Evolutionary conservation across 2,113 vertebrate genomes (phyloP).

Genomic region (Aplodontia rufa): DNA sequence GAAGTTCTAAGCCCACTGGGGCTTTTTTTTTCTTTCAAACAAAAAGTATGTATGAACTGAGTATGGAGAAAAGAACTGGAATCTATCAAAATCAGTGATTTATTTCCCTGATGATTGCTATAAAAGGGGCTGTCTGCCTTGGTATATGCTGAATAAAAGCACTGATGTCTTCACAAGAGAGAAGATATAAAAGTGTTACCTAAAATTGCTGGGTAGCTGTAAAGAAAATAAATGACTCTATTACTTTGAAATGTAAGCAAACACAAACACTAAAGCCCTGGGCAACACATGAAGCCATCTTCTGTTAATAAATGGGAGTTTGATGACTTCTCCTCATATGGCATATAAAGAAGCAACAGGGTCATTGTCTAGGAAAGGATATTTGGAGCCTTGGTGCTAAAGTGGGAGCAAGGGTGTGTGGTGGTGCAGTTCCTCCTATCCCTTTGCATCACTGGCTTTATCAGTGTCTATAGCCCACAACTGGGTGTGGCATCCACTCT

Average conservation of each 20-base stretch:
- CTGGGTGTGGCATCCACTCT: not conserved
- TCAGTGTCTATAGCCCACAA: not conserved
- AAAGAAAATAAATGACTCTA: conserved; percentile 65
- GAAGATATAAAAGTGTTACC: conserved; percentile 61
- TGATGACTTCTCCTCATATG: conserved; percentile 11
- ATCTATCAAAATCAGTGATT: conserved; percentile 57
- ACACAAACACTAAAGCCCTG: conserved; percentile 41
- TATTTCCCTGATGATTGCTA: conserved; percentile 22
- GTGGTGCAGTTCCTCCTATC: not conserved
- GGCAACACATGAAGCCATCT: conserved; percentile 43
- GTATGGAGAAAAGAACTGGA: not conserved
- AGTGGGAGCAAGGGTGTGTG: not conserved
- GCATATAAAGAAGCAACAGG: conserved; percentile 14
- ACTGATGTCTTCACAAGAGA: conserved; percentile 51
- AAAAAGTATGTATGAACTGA: not conserved
- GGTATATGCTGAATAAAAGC: conserved; percentile 8
- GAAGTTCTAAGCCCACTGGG: not conserved
- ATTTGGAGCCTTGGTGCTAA: not conserved
- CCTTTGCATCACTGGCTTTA: not conserved
- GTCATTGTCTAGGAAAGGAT: not conserved
- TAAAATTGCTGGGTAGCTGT: conserved; percentile 59
- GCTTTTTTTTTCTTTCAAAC: not conserved
- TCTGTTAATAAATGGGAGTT: conserved; percentile 54
- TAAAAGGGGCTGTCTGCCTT: not conserved
- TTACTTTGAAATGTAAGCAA: conserved; percentile 71